Evolutionary conservation across 2,113 vertebrate genomes (phyloP).

Genomic region (Onychorhynchus coronatus): DNA sequence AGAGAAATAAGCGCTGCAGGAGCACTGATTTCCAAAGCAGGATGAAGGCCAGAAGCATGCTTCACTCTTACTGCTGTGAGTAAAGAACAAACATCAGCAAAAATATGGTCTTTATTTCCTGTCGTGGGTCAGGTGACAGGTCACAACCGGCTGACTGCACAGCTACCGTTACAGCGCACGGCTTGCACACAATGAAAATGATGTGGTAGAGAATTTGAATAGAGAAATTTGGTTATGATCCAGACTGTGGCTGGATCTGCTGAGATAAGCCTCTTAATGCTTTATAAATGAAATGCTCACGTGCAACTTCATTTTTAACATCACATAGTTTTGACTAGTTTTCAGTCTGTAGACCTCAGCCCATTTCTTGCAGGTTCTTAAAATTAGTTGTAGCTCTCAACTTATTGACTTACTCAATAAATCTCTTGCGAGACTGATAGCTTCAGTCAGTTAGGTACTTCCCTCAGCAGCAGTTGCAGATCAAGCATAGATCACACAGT

Average conservation of each 20-base stretch:
- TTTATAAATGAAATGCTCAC: not conserved
- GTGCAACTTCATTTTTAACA: not conserved
- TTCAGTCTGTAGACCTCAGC: not conserved
- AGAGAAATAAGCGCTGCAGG: not conserved
- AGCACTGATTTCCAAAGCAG: not conserved
- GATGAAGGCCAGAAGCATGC: not conserved
- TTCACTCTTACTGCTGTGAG: not conserved
- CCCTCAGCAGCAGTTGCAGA: not conserved
- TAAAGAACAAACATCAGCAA: not conserved
- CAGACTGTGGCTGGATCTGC: not conserved
- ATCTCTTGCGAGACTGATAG: not conserved
- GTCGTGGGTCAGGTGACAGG: not conserved
- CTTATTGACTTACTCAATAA: not conserved
- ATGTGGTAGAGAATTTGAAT: constrained; percentile 7
- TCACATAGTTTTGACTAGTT: accelerated
- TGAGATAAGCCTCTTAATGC: not conserved
- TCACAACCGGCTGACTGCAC: not conserved
- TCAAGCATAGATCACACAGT: not conserved
- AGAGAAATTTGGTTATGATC: not conserved
- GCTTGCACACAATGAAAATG: not conserved
- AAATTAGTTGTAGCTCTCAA: not conserved
- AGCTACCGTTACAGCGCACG: accelerated
- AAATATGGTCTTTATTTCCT: not conserved
- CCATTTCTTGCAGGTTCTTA: not conserved
- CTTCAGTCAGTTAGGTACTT: not conserved